A percentile compares a stretch with the other conserved stretches of the same genome.
These are phyloP conservation scores for Diadumene lineata DNA, from an alignment of 92 coral and sea anemone genomes.

Conservation along the genomic window DNA sequence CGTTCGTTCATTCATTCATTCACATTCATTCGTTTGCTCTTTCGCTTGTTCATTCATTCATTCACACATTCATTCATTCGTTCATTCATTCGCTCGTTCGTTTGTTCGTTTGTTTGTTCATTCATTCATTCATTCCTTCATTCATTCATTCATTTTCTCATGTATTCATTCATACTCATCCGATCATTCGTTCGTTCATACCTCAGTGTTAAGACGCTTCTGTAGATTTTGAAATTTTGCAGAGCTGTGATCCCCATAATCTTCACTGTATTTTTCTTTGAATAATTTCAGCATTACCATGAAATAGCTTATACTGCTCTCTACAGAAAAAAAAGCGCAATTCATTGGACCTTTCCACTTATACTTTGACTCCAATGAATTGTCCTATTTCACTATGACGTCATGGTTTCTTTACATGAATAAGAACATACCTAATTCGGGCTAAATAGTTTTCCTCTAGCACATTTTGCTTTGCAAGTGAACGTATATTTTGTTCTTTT, in stretches of 20 bases:
- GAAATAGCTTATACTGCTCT: constrained; percentile 41
- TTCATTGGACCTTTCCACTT: not conserved
- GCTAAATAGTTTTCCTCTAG: no score
- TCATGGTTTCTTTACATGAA: no score
- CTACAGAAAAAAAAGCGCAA: constrained; percentile 18
- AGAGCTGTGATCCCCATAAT: constrained; percentile 40
- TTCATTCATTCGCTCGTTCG: not conserved
- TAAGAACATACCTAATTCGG: no score
- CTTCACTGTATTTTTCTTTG: constrained; percentile 26
- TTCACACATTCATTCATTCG: not conserved
- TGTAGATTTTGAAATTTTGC: constrained; percentile 43
- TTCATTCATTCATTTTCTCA: not conserved
- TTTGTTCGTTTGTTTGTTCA: no score
- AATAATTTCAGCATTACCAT: constrained; percentile 32
- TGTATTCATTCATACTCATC: not conserved
- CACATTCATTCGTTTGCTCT: not conserved
- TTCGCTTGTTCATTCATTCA: no score
- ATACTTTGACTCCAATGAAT: no score
- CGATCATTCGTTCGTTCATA: not conserved
- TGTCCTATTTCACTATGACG: no score
- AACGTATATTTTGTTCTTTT: no score
- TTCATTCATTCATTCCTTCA: not conserved
- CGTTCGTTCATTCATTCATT: not conserved
- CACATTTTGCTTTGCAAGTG: no score
- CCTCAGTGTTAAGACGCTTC: constrained; percentile 29